These are phyloP conservation scores for Trachops cirrhosus DNA, from an alignment of 2,797 vertebrate species.

Conservation along the genomic window DNA sequence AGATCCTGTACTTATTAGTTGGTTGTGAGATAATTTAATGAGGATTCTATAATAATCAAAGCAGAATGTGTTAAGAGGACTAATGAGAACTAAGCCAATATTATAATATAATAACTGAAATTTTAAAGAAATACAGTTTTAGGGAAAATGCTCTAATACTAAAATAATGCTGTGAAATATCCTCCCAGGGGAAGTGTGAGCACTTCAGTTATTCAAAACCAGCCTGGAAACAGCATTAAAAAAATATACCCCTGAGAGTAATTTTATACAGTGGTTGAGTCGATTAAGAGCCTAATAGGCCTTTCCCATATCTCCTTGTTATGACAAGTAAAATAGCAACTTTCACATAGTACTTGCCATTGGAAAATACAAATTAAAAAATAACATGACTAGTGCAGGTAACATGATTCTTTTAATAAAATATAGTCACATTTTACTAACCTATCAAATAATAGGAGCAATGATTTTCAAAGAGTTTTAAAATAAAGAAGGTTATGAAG, in stretches of 20 bases:
- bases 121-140: constrained; percentile 40
- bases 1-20: background rate
- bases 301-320: constrained; percentile 19
- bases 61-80: background rate
- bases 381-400: background rate
- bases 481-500: constrained; percentile 56
- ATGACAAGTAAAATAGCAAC: constrained; percentile 33
- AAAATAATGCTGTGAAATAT: background rate
- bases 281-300: constrained; percentile 18
- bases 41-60: constrained; percentile 29
- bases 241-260: constrained; percentile 16
- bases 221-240: constrained; percentile 45
- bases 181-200: constrained; percentile 48
- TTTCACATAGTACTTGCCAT: constrained; percentile 27
- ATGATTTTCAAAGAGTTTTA: constrained; percentile 49
- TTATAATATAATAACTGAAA: background rate
- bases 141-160: background rate
- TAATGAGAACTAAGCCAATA: background rate
- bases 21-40: background rate
- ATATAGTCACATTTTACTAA: constrained; percentile 42
- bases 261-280: constrained; percentile 26
- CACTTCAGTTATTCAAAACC: constrained; percentile 39
- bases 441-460: constrained; percentile 26
- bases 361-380: constrained; percentile 62
- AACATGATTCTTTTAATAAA: constrained; percentile 54